A percentile compares a stretch with the other conserved stretches of the same genome.
Evolutionary conservation across 2,113 vertebrate species (phyloP).

Genomic region (Ctenomys sociabilis): DNA sequence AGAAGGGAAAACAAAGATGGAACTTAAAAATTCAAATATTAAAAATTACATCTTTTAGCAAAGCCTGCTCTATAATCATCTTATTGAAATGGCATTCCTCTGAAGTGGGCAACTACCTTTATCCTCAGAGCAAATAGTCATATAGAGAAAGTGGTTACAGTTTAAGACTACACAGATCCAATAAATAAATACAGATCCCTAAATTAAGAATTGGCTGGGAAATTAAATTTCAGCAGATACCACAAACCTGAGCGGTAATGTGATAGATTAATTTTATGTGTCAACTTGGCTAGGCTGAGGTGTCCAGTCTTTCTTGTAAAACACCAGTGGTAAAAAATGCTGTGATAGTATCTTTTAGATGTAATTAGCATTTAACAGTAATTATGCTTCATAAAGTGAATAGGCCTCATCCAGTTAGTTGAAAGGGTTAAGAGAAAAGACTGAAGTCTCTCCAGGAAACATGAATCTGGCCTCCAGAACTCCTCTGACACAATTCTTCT

Average conservation of each 20-base stretch:
- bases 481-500: not conserved
- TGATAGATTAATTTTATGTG: not conserved
- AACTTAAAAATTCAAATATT: constrained; percentile 47
- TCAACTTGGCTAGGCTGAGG: not conserved
- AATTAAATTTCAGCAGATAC: not conserved
- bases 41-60: constrained; percentile 2
- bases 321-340: not conserved
- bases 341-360: not conserved
- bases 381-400: not conserved
- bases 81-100: constrained; percentile 1
- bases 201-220: constrained; percentile 26
- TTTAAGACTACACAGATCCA: not conserved
- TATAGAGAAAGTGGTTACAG: not conserved
- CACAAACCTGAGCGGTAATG: not conserved
- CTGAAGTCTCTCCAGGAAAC: not conserved
- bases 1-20: constrained; percentile 18
- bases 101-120: not conserved
- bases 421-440: constrained; percentile 25
- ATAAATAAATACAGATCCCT: not conserved
- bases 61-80: not conserved
- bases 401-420: not conserved
- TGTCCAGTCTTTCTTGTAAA: constrained; percentile 18
- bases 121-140: not conserved
- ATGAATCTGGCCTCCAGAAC: not conserved
- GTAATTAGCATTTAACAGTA: constrained; percentile 21